phyloP scores from a whole-genome alignment of 2,113 vertebrate species.

The Microtus oregoni region DNA sequence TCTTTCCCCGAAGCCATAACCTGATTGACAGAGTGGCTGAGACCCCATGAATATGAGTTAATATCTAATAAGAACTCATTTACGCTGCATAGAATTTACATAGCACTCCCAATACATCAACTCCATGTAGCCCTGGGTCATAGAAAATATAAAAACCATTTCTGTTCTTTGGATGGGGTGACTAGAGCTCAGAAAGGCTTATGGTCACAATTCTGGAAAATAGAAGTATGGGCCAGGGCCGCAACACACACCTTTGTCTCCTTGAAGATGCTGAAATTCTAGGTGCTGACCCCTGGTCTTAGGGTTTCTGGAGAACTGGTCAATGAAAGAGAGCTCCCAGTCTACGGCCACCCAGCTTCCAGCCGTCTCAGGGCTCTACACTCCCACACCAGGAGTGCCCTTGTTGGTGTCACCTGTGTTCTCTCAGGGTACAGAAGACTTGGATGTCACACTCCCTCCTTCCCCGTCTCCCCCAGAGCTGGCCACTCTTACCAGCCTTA shows the following conservation, averaged over 20 bases:
- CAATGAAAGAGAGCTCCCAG: background rate
- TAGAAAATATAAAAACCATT: background rate
- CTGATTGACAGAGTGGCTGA: background rate
- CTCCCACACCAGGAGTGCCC: background rate
- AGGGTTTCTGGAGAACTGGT: background rate
- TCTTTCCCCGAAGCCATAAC: background rate
- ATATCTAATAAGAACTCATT: background rate
- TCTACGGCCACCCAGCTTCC: background rate
- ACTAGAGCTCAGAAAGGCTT: background rate
- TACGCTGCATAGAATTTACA: background rate
- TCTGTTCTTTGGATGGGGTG: background rate
- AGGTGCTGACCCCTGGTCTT: background rate
- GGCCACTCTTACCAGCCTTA: background rate
- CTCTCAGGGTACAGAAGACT: background rate
- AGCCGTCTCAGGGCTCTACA: background rate
- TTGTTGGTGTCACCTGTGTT: background rate
- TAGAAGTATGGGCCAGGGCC: background rate
- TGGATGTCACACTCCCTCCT: background rate
- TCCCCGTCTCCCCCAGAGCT: background rate
- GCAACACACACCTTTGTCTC: background rate
- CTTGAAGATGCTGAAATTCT: constrained; percentile 4
- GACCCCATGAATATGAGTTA: constrained; percentile 16
- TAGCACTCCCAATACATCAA: background rate
- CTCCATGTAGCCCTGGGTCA: background rate
- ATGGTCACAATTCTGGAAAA: background rate